Conservation (phyloP, 92 coral and sea anemone genomes). For the Palythoa heliodiscus region DNA sequence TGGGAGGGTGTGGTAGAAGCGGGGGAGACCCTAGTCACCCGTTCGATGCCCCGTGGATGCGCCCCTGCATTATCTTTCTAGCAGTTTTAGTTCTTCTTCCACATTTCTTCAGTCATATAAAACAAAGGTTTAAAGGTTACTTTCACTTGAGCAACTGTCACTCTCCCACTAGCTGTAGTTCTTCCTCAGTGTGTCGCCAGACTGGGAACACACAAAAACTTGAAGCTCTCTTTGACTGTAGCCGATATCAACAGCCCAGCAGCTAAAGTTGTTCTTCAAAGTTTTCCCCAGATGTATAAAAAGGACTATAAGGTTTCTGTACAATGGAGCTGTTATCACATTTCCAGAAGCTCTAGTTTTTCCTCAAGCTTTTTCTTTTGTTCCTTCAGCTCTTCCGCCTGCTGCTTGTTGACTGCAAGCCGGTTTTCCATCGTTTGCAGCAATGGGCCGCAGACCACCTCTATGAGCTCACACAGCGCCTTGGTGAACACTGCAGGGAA, state of each 20-base stretch:
- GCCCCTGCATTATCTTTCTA: too few species aligned
- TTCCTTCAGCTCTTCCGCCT: conserved; percentile 67
- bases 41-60: too few species aligned
- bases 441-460: conserved; percentile 95
- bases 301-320: too few species aligned
- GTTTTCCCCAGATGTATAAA: too few species aligned
- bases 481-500: conserved; percentile 81
- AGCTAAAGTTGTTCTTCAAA: too few species aligned
- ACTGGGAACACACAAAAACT: neutral
- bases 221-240: neutral
- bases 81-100: too few species aligned
- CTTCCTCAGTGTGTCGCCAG: neutral
- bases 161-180: neutral
- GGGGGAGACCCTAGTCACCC: too few species aligned
- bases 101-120: too few species aligned
- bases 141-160: too few species aligned
- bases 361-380: conserved; percentile 78
- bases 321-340: neutral
- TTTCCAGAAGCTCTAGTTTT: conserved; percentile 56
- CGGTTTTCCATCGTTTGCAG: conserved; percentile 92
- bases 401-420: conserved; percentile 71
- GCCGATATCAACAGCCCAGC: neutral
- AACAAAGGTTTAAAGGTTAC: too few species aligned
- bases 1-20: too few species aligned
- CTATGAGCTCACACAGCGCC: conserved; percentile 90